These are phyloP conservation scores for Luperina nickerlii DNA, from an alignment of 2,888 invertebrate species.

Conservation along the genomic window DNA sequence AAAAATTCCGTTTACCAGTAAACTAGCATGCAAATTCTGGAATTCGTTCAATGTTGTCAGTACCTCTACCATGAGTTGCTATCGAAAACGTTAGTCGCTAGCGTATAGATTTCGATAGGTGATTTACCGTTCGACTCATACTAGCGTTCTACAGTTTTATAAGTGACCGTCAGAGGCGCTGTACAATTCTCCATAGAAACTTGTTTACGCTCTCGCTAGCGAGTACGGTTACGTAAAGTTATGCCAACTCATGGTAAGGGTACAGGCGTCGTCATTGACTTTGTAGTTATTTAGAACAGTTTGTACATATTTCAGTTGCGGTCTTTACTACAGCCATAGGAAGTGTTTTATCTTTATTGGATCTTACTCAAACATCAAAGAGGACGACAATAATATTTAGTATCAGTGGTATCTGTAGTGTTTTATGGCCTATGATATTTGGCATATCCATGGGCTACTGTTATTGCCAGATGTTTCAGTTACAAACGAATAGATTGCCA, in stretches of 20 bases:
- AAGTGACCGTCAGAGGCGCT: too few species aligned
- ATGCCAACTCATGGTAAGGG: too few species aligned
- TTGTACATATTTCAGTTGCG: not conserved
- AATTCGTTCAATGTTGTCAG: conserved; percentile 7
- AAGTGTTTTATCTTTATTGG: not conserved
- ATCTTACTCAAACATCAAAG: conserved; percentile 17
- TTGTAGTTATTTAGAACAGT: not conserved
- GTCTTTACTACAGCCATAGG: not conserved
- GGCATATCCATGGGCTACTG: not conserved
- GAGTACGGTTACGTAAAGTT: too few species aligned
- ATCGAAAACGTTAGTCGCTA: too few species aligned
- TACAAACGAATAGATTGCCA: not conserved
- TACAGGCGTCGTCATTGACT: not conserved
- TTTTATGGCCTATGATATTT: not conserved
- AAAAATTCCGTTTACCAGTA: not conserved
- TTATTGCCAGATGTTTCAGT: not conserved
- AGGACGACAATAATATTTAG: not conserved
- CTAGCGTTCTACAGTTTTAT: too few species aligned
- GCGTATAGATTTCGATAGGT: too few species aligned
- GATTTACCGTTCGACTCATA: too few species aligned
- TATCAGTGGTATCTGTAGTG: not conserved
- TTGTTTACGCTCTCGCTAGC: too few species aligned
- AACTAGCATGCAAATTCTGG: not conserved
- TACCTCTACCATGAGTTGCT: too few species aligned
- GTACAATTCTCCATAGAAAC: too few species aligned